These are phyloP conservation scores for Cinclus cinclus DNA, from an alignment of 2,113 vertebrate genomes.

Conservation along the genomic window DNA sequence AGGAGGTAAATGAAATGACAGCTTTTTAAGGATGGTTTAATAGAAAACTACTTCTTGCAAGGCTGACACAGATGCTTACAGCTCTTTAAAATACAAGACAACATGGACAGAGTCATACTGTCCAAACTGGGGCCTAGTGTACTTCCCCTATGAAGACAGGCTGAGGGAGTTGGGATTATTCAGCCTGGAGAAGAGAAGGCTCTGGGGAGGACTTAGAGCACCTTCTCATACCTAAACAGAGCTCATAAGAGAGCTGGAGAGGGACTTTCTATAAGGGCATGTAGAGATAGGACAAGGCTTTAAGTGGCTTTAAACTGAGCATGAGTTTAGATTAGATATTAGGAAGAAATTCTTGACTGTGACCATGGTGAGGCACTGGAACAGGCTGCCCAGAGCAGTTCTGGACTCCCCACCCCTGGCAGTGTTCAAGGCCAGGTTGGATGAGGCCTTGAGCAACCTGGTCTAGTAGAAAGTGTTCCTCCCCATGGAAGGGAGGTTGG, in stretches of 20 bases:
- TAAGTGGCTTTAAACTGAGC: background rate
- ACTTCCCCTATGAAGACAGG: background rate
- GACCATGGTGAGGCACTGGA: background rate
- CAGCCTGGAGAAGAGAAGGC: background rate
- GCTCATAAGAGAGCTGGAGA: background rate
- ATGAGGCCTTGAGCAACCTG: background rate
- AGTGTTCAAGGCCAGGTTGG: background rate
- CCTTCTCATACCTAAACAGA: background rate
- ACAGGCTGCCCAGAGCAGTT: background rate
- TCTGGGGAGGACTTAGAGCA: background rate
- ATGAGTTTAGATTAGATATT: background rate
- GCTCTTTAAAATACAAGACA: background rate
- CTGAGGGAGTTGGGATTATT: background rate
- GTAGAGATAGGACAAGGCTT: background rate
- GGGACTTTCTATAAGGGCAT: background rate
- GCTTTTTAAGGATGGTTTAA: background rate
- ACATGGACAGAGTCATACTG: background rate
- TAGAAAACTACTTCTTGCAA: background rate
- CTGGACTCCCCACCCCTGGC: background rate
- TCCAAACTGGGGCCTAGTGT: background rate
- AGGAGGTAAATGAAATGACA: background rate
- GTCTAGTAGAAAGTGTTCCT: background rate
- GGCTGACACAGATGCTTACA: background rate
- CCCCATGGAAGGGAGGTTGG: background rate
- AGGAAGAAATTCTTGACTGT: background rate